Evolutionary conservation across 1,140 invertebrate genomes (phyloP).

Genomic region (Propsilocerus akamusi): DNA sequence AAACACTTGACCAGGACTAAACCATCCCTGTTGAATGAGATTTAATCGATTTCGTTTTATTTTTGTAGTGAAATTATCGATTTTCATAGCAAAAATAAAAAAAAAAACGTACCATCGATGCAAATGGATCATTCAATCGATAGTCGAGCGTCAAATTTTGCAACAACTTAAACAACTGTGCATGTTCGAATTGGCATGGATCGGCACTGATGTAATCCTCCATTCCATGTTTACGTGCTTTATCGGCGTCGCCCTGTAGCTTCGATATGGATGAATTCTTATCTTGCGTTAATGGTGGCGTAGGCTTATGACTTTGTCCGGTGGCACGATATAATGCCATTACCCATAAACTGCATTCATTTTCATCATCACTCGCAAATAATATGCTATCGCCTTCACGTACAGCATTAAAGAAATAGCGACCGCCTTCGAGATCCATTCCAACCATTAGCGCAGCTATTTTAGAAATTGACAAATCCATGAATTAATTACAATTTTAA

Average conservation of each 20-base stretch:
- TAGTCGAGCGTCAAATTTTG: slow-evolving; percentile 90
- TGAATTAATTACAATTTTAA: slow-evolving; percentile 6
- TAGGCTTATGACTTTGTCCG: slow-evolving; percentile 96
- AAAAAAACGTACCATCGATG: slow-evolving; percentile 60
- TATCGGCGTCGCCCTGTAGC: slow-evolving; percentile 87
- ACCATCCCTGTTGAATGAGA: slow-evolving; percentile 75
- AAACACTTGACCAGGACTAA: slow-evolving; percentile 96
- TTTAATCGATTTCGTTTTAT: too few relatives aligned
- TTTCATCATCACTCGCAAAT: slow-evolving; percentile 95
- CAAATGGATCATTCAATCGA: slow-evolving; percentile 90
- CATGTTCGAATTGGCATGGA: slow-evolving; percentile 92
- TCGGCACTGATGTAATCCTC: slow-evolving; percentile 98
- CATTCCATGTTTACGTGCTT: slow-evolving; percentile 95
- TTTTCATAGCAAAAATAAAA: background rate
- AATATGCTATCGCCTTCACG: slow-evolving; percentile 94
- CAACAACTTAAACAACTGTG: slow-evolving; percentile 73
- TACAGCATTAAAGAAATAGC: slow-evolving; percentile 96
- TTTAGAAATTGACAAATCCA: slow-evolving; percentile 22
- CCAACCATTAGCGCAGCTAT: slow-evolving; percentile 78
- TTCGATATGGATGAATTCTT: slow-evolving; percentile 75
- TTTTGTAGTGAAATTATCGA: background rate
- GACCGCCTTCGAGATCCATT: slow-evolving; percentile 71
- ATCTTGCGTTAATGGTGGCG: slow-evolving; percentile 74
- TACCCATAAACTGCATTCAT: slow-evolving; percentile 96
- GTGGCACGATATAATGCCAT: slow-evolving; percentile 97